A percentile compares a stretch with the other conserved stretches of the same genome.
phyloP scores from a whole-genome alignment of 2,113 vertebrate genomes.

The Kryptolebias marmoratus region DNA sequence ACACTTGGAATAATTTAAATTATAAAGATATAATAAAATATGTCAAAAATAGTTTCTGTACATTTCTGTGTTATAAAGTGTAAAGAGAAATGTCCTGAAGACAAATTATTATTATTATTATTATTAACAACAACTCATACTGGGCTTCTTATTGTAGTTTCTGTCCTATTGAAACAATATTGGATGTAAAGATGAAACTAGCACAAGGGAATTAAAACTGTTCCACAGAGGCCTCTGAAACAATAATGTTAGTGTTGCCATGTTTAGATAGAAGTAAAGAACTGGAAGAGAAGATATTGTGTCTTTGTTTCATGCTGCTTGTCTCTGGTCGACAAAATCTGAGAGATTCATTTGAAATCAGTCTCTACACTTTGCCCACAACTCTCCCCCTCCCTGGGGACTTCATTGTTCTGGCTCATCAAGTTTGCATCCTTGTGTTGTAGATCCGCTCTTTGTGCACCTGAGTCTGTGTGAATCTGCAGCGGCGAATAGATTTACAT shows the following conservation, averaged over 20 bases:
- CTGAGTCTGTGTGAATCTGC: conserved; percentile 20
- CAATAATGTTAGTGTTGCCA: background rate
- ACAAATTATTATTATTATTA: no score
- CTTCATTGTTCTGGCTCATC: conserved; percentile 48
- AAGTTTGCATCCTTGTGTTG: conserved; percentile 27
- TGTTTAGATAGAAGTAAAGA: background rate
- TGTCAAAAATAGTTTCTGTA: no score
- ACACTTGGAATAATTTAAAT: no score
- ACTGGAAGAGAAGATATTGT: background rate
- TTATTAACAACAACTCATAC: no score
- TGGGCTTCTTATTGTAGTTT: no score
- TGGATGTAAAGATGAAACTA: no score
- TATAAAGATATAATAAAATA: no score
- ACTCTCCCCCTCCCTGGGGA: conserved; percentile 7
- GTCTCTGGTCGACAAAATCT: background rate
- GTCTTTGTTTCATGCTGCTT: background rate
- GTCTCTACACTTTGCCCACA: background rate
- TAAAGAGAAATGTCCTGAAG: no score
- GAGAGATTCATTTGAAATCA: conserved; percentile 35
- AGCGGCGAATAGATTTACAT: conserved; percentile 11
- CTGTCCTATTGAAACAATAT: no score
- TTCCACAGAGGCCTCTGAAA: background rate
- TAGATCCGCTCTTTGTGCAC: conserved; percentile 15
- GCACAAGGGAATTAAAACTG: no score
- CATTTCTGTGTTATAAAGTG: no score